Evolutionary conservation across 2,113 vertebrate genomes (phyloP), one percentile per base, ranked within the genome.

Genomic region (Aythya baeri): DNA sequence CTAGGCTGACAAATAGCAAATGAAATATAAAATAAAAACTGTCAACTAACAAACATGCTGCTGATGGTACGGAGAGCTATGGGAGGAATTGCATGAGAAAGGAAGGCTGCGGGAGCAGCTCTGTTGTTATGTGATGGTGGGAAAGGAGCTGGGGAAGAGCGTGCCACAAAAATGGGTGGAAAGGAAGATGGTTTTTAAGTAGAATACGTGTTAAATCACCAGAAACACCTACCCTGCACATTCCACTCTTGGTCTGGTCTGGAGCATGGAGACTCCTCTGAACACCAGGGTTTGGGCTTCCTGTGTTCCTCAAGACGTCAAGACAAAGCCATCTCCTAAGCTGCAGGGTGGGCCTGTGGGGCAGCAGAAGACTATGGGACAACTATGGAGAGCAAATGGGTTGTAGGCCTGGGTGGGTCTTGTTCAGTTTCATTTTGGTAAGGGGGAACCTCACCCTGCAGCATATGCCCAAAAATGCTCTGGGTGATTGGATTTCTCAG

Each of bases 1-100:
- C 83, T 2, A 2, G 57, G 83, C 88, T 96, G 96, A 93, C 96
- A 96, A 94, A 93, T 20, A 94, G 96, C 89, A 96, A 97, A 96
- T 70, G 90, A 94, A 94, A 96, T 87, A 83, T 17, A 27, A 97
- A 96, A 90, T 91, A 91, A 91, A 89, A 75, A 61, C 95, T 97
- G 93, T 92, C 94, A 95, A 8, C 13, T 32, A 62, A 78, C 90
- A 92, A 95, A 92, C 59, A 55, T 66, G 86, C 57, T 83, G 75
- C 85, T 36, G 83, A 74, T 34, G 72, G 23, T 13, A 5, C 17
- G 55, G 83, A 61, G 79, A 55, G 75, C 65, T 75, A 10, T 17
- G 0, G 31, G 71, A 49, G 26, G 61, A 66, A 34, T 32, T 31
- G 18, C 17, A 17, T 0, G 0, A 65, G 52, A 50, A 29, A 52